Percentiles rank a stretch among this genome's conserved stretches.
Evolutionary conservation across 2,888 invertebrate species (phyloP).

Genomic region (Gasteruption jaculator): DNA sequence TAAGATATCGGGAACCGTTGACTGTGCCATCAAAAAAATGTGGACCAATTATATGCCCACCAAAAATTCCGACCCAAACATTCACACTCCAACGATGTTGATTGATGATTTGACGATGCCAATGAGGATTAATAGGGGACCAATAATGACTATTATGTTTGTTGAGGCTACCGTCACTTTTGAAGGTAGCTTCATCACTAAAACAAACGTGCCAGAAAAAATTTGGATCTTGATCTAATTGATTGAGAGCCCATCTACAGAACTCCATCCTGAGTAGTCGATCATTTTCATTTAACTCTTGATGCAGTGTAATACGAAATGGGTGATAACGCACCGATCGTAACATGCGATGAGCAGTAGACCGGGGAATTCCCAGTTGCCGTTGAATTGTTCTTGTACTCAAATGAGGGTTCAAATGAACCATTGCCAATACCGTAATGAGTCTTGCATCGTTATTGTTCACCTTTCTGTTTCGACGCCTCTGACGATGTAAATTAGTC

Average conservation of each 20-base stretch:
- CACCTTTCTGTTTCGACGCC: no score
- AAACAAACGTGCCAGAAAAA: constrained; percentile 25
- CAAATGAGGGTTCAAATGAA: background rate
- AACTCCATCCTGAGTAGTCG: constrained; percentile 10
- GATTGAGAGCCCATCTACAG: constrained; percentile 14
- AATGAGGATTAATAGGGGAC: constrained; percentile 30
- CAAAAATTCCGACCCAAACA: constrained; percentile 22
- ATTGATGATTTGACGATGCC: constrained; percentile 22
- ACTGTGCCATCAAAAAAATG: constrained; percentile 19
- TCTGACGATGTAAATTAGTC: no score
- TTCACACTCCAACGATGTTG: constrained; percentile 27
- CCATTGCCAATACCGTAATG: constrained; percentile 1
- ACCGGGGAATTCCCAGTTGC: constrained; percentile 2
- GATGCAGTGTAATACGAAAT: constrained; percentile 17
- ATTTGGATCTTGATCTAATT: constrained; percentile 13
- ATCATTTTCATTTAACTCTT: constrained; percentile 7
- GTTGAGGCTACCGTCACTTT: constrained; percentile 27
- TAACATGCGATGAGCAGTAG: constrained; percentile 9
- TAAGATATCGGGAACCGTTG: constrained; percentile 18
- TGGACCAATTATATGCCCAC: constrained; percentile 18
- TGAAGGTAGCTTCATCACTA: constrained; percentile 31
- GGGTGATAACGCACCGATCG: constrained; percentile 11
- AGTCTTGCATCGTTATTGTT: background rate
- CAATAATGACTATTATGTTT: constrained; percentile 32
- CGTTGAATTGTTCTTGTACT: constrained; percentile 7